These are phyloP conservation scores for Eupithecia inturbata DNA, from an alignment of 2,888 invertebrate species.

Conservation along the genomic window DNA sequence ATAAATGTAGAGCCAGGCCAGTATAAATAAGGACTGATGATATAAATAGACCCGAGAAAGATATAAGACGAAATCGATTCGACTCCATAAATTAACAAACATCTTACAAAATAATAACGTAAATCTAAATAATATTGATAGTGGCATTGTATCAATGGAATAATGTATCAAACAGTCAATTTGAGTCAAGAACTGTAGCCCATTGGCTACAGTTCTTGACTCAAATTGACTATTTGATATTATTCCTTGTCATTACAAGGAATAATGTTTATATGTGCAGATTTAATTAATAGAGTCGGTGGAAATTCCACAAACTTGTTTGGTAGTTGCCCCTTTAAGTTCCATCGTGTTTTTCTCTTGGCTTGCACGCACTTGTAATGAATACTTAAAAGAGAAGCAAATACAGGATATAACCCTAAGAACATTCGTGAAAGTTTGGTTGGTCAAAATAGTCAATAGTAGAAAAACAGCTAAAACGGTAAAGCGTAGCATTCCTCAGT, in stretches of 20 bases:
- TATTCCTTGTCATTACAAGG: too few species aligned
- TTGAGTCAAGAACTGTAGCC: constrained; percentile 14
- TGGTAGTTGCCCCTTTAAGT: not conserved
- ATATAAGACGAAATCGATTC: not conserved
- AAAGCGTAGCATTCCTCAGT: constrained; percentile 4
- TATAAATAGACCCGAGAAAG: not conserved
- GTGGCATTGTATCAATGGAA: constrained; percentile 30
- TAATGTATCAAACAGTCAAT: constrained; percentile 33
- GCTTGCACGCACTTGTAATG: not conserved
- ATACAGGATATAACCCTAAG: not conserved
- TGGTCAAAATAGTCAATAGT: not conserved
- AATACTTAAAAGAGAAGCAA: not conserved
- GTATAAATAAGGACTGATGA: not conserved
- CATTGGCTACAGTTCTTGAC: too few species aligned
- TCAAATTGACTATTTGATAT: too few species aligned
- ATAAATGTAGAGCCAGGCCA: not conserved
- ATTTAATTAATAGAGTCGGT: constrained; percentile 21
- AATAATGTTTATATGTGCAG: constrained; percentile 25
- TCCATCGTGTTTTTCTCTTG: not conserved
- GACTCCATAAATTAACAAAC: constrained; percentile 5
- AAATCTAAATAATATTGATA: constrained; percentile 20
- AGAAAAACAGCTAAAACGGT: constrained; percentile 9
- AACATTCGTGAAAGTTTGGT: not conserved
- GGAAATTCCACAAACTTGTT: constrained; percentile 14
- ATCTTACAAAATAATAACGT: constrained; percentile 23